Conservation (phyloP, 1,140 invertebrate species). For the Philaenus spumarius region DNA sequence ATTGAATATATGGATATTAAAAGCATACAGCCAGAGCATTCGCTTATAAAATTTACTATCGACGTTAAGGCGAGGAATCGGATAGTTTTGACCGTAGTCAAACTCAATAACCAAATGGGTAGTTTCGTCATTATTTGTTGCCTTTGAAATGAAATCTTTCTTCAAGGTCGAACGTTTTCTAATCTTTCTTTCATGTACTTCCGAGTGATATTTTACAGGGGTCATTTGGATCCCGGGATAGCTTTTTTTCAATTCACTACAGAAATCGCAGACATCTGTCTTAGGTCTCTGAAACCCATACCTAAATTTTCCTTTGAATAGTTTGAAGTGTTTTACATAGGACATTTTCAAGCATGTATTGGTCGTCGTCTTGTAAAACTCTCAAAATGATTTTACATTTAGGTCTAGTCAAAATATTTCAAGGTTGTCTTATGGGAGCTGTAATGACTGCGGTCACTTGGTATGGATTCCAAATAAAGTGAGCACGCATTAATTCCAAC, state of each 20-base stretch:
- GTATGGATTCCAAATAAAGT: not conserved
- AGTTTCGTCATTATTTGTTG: conserved; percentile 20
- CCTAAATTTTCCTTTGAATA: not conserved
- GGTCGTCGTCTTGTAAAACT: not conserved
- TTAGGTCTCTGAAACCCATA: conserved; percentile 11
- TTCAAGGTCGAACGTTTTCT: conserved; percentile 4
- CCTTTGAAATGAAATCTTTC: not conserved
- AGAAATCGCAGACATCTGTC: conserved; percentile 14
- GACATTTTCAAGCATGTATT: not conserved
- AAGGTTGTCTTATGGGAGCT: conserved; percentile 1
- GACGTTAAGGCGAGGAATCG: too few relatives aligned
- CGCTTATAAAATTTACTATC: conserved; percentile 21
- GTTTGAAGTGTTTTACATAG: conserved; percentile 3
- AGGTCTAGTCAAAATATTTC: conserved; percentile 13
- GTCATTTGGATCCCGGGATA: conserved; percentile 8
- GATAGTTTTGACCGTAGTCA: too few relatives aligned
- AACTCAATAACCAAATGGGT: conserved; percentile 15
- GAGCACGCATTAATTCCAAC: not conserved
- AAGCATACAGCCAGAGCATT: conserved; percentile 19
- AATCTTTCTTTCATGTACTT: conserved; percentile 16
- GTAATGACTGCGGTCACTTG: conserved; percentile 9
- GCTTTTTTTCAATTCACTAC: conserved; percentile 16
- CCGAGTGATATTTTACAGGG: conserved; percentile 10
- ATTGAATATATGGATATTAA: conserved; percentile 21
- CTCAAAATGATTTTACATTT: conserved; percentile 1